A percentile compares a stretch with the other conserved stretches of the same genome.
These are phyloP conservation scores for Lasius fuliginosus DNA, from an alignment of 2,888 invertebrate genomes.

Conservation along the genomic window DNA sequence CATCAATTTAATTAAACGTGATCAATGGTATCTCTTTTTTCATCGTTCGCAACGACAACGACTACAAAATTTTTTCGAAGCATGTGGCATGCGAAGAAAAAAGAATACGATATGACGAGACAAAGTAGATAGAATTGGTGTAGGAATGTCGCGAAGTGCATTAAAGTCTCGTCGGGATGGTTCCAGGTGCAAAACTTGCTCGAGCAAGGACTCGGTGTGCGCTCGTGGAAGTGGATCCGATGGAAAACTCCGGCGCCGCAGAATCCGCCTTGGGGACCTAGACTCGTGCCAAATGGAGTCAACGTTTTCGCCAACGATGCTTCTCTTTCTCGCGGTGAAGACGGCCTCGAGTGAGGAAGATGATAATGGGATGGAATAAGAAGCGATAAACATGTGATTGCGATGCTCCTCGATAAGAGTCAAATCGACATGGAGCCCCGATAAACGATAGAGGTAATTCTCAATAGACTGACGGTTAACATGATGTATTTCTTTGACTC, in stretches of 20 bases:
- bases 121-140: constrained; percentile 14
- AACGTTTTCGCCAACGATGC: constrained; percentile 58
- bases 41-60: neutral
- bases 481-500: constrained; percentile 40
- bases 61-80: neutral
- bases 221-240: constrained; percentile 29
- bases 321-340: constrained; percentile 28
- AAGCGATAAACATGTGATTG: constrained; percentile 63
- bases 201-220: constrained; percentile 56
- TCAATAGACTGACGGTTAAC: constrained; percentile 37
- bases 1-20: neutral
- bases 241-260: constrained; percentile 45
- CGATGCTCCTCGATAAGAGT: constrained; percentile 48
- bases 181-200: constrained; percentile 56
- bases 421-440: constrained; percentile 13
- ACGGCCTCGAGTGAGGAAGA: neutral
- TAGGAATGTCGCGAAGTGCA: constrained; percentile 41
- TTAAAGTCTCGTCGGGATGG: constrained; percentile 54
- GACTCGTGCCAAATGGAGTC: constrained; percentile 68
- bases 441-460: constrained; percentile 52
- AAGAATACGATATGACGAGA: constrained; percentile 10
- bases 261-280: constrained; percentile 50
- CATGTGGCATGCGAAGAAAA: constrained; percentile 5
- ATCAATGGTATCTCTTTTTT: neutral
- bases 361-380: constrained; percentile 35